phyloP scores from a whole-genome alignment of 2,113 vertebrate species.

The Ctenomys sociabilis region DNA sequence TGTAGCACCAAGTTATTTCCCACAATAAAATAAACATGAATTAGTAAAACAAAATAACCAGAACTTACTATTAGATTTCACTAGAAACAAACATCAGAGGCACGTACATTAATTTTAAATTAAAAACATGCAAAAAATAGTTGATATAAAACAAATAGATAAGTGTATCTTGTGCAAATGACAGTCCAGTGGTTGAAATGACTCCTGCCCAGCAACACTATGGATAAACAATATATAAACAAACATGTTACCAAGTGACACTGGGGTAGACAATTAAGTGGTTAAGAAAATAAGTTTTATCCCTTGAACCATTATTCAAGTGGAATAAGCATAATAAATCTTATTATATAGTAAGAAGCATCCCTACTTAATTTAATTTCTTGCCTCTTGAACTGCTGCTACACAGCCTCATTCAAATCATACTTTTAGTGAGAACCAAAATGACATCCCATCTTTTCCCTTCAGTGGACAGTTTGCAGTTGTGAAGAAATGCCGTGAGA shows the following conservation, averaged over 20 bases:
- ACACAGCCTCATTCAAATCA: not conserved
- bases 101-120: not conserved
- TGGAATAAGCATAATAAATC: not conserved
- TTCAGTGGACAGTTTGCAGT: conserved; percentile 96
- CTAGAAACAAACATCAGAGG: not conserved
- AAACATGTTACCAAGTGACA: not conserved
- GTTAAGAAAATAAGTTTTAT: not conserved
- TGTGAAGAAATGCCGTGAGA: conserved; percentile 95
- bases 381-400: not conserved
- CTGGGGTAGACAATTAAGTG: not conserved
- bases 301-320: not conserved
- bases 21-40: not conserved
- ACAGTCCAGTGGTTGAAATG: not conserved
- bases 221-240: not conserved
- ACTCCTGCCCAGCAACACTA: not conserved
- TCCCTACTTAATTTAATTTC: not conserved
- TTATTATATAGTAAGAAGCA: not conserved
- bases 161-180: not conserved
- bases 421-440: not conserved
- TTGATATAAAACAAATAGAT: not conserved
- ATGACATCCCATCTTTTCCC: not conserved
- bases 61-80: not conserved
- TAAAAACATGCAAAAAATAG: not conserved
- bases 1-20: not conserved
- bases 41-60: not conserved